Base-by-base conservation (phyloP, 2,113 vertebrate species). In the Phyllopteryx taeniolatus region DNA sequence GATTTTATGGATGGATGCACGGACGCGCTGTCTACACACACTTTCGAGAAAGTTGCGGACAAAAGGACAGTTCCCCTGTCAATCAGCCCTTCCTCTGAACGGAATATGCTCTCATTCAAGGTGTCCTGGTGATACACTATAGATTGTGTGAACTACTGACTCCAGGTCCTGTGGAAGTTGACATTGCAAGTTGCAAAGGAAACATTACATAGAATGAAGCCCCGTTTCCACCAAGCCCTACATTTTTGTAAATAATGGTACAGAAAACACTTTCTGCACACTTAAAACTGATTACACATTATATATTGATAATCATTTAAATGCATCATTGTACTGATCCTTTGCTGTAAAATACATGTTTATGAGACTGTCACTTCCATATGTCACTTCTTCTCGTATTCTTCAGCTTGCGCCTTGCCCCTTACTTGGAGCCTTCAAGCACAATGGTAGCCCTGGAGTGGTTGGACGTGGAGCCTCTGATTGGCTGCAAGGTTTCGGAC, bases 381-480 rank as follows among this genome's bases (percentile, higher is more conserved):
- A 15, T 61, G 12, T 64, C 68, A 17, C 69, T 64, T 15, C 1
- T 59, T 63, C 6, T 74, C 7, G 31, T 27, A 15, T 78, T 22
- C 14, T 35, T 72, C 81, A 99, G 98, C 73, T 88, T 99, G 61
- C 93, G 93, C 1, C 91, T 99, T 0, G 95, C 96, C 49, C 94
- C 98, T 56, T 92, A 42, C 0, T 90, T 99, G 83, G 98, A 99
- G 70, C 98, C 98, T 51, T 99, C 98, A 1, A 99, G 98, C 91
- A 97, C 94, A 0, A 95, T 98, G 83, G 96, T 99, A 54, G 96
- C 96, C 53, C 88, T 99, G 80, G 96, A 99, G 83, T 99, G 98
- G 98, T 86, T 94, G 47, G 97, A 99, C 2, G 94, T 99, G 53
- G 96, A 99, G 77, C 95, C 96, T 13, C 90, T 95, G 74, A 97